Percentiles rank a stretch among this genome's conserved stretches.
Conservation (phyloP, 2,113 vertebrate genomes). For the Himantopus leucocephalus region DNA sequence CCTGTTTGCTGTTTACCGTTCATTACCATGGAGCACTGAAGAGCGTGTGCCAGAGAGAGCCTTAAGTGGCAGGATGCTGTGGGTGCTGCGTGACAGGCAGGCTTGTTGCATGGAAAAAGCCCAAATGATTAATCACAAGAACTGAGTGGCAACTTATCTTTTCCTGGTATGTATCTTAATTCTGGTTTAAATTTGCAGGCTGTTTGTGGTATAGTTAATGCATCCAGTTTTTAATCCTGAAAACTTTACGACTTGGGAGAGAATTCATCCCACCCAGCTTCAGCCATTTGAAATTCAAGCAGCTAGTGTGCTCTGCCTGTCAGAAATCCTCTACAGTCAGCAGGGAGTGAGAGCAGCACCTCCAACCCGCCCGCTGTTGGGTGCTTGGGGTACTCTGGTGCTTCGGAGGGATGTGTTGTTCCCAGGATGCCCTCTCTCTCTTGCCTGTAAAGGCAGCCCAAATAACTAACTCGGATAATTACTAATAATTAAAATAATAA, state of each 20-base stretch:
- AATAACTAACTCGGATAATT: not conserved
- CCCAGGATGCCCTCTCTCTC: not conserved
- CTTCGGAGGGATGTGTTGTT: not conserved
- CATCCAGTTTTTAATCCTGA: not conserved
- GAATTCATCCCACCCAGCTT: not conserved
- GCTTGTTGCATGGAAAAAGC: not conserved
- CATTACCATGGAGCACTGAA: fast-evolving
- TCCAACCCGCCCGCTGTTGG: not conserved
- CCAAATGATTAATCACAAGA: not conserved
- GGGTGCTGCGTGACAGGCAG: not conserved
- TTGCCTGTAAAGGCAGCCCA: not conserved
- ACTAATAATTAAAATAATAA: not conserved
- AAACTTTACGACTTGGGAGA: not conserved
- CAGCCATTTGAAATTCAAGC: not conserved
- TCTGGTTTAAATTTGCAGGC: not conserved
- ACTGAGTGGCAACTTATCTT: not conserved
- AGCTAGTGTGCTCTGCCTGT: not conserved
- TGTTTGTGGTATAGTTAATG: not conserved
- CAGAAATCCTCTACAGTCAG: not conserved
- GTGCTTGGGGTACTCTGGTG: not conserved
- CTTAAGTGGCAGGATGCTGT: not conserved
- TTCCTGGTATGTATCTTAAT: not conserved
- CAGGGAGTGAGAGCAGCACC: not conserved
- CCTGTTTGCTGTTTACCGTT: not conserved
- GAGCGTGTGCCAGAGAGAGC: fast-evolving